Conservation (phyloP, 92 coral and sea anemone species). For the Pocillopora grandis region DNA sequence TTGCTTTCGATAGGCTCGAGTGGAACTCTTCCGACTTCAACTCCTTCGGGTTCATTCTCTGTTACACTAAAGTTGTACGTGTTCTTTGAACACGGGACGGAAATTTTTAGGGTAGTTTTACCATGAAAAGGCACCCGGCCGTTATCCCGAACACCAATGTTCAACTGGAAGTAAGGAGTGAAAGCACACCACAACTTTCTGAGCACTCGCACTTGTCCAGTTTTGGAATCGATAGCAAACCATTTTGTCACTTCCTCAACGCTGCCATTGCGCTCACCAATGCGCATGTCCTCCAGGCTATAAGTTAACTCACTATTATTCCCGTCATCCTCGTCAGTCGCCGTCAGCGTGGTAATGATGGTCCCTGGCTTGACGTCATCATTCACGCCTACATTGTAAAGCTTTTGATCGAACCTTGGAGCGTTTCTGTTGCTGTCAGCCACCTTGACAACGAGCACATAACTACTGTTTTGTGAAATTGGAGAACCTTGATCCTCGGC, state of each 20-base stretch:
- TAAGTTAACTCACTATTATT: slow-evolving; percentile 65
- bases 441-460: slow-evolving; percentile 40
- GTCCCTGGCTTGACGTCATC: slow-evolving; percentile 74
- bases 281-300: slow-evolving; percentile 45
- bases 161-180: slow-evolving; percentile 66
- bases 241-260: slow-evolving; percentile 50
- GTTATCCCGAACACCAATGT: slow-evolving; percentile 76
- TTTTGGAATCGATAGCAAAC: slow-evolving; percentile 60
- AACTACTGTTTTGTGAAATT: slow-evolving; percentile 29
- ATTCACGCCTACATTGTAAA: slow-evolving; percentile 42
- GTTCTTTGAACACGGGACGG: slow-evolving; percentile 65
- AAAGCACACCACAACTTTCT: slow-evolving; percentile 75
- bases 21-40: slow-evolving; percentile 61
- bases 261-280: slow-evolving; percentile 48
- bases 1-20: slow-evolving; percentile 57
- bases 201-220: slow-evolving; percentile 67
- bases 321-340: slow-evolving; percentile 78
- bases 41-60: slow-evolving; percentile 69
- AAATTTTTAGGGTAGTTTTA: slow-evolving; percentile 62
- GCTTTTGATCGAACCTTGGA: slow-evolving; percentile 63
- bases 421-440: slow-evolving; percentile 90
- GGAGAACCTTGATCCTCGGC: slow-evolving; percentile 91
- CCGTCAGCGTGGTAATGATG: slow-evolving; percentile 48
- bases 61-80: slow-evolving; percentile 63
- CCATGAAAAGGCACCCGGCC: slow-evolving; percentile 71